These are phyloP conservation scores for Prostheceraeus crozeri DNA, from an alignment of 2,888 invertebrate genomes.

Conservation along the genomic window DNA sequence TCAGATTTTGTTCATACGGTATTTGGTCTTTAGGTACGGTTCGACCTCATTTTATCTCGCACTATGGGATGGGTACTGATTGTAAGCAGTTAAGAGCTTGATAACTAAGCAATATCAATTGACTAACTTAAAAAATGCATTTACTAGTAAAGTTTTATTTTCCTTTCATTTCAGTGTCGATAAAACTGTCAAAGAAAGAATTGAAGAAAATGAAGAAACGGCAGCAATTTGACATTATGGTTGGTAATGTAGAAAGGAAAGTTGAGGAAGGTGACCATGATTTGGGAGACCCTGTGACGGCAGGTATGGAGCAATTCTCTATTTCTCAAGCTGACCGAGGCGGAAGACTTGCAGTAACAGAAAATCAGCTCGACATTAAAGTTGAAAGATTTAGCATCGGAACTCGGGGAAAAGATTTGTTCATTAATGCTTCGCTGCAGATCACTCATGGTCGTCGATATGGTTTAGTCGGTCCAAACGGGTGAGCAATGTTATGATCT, in stretches of 20 bases:
- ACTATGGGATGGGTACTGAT: too few species aligned
- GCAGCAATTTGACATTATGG: constrained; percentile 41
- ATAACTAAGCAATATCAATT: too few species aligned
- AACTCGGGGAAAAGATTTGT: constrained; percentile 91
- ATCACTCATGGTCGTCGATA: constrained; percentile 89
- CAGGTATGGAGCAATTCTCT: constrained; percentile 68
- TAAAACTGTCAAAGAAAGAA: constrained; percentile 45
- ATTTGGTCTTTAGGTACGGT: too few species aligned
- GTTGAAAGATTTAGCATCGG: constrained; percentile 90
- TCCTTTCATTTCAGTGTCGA: background rate
- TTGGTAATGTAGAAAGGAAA: background rate
- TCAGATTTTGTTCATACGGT: too few species aligned
- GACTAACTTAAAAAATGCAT: too few species aligned
- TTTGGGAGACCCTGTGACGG: background rate
- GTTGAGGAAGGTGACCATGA: too few species aligned
- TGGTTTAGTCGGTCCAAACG: constrained; percentile 95
- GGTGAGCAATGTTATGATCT: constrained; percentile 60
- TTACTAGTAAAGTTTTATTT: too few species aligned
- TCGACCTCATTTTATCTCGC: too few species aligned
- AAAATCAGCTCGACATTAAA: constrained; percentile 44
- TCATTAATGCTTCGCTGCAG: constrained; percentile 83
- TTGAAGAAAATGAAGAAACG: constrained; percentile 52
- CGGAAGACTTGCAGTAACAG: background rate
- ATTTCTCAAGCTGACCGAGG: constrained; percentile 71
- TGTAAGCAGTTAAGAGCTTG: too few species aligned